Conservation (phyloP, 2,888 invertebrate species). For the Drosophila emarginata region DNA sequence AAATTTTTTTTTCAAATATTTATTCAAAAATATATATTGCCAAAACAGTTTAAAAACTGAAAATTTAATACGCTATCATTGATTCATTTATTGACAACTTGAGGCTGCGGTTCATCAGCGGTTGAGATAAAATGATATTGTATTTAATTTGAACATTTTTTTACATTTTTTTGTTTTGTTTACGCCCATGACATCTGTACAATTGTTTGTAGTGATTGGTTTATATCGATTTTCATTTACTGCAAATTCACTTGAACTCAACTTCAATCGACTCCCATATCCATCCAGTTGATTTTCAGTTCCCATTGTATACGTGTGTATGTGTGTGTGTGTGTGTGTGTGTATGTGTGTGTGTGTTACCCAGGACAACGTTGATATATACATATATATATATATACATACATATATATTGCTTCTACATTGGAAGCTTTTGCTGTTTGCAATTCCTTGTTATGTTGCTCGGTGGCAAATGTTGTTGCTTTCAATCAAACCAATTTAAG, state of each 20-base stretch:
- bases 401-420: conserved; percentile 1
- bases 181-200: background rate
- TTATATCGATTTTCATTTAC: conserved; percentile 6
- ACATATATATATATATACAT: background rate
- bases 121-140: background rate
- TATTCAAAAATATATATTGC: too few relatives aligned
- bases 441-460: conserved; percentile 4
- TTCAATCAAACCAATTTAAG: conserved; percentile 14
- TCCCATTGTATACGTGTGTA: background rate
- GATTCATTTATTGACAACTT: too few relatives aligned
- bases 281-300: conserved; percentile 17
- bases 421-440: conserved; percentile 3
- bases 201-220: conserved; percentile 6
- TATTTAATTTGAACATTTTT: background rate
- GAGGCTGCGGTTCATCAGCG: conserved; percentile 2
- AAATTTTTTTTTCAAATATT: too few relatives aligned
- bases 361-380: background rate
- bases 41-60: too few relatives aligned
- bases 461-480: conserved; percentile 10
- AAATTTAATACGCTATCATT: too few relatives aligned
- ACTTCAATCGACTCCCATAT: conserved; percentile 4
- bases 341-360: conserved; percentile 16
- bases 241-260: conserved; percentile 1
- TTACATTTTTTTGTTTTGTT: background rate
- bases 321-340: background rate